Conservation (phyloP, 2,113 vertebrate genomes). For the Nansenia antarctica region DNA sequence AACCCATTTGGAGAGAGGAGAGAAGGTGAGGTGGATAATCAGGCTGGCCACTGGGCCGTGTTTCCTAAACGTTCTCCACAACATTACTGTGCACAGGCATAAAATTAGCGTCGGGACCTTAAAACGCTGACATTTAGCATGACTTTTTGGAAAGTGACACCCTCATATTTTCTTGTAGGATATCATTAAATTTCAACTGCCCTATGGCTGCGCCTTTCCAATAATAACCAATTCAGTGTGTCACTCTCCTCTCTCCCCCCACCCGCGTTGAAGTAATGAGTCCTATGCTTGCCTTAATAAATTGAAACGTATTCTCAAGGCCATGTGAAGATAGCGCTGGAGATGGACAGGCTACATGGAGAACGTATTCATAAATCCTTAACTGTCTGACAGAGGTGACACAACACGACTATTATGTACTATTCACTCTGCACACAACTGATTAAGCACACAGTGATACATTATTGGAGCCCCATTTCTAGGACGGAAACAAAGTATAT, state of each 20-base stretch:
- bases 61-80: constrained; percentile 99
- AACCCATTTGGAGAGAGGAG: constrained; percentile 97
- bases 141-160: constrained; percentile 99
- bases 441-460: not conserved
- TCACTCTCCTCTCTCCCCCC: constrained; percentile 81
- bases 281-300: constrained; percentile 99
- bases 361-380: constrained; percentile 99
- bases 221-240: constrained; percentile 99
- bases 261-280: constrained; percentile 99
- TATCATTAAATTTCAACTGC: constrained; percentile 99
- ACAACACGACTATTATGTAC: constrained; percentile 88
- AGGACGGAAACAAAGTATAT: not conserved
- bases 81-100: constrained; percentile 99
- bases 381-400: constrained; percentile 92
- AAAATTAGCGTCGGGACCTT: constrained; percentile 99
- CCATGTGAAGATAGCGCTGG: constrained; percentile 84
- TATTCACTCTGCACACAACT: not conserved
- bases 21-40: constrained; percentile 99
- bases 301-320: constrained; percentile 99
- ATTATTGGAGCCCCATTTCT: not conserved
- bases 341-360: constrained; percentile 71
- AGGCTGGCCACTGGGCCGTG: constrained; percentile 99
- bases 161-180: constrained; percentile 99
- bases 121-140: constrained; percentile 99
- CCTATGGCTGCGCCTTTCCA: constrained; percentile 99